Percentiles rank a stretch among this genome's conserved stretches.
Evolutionary conservation across 2,888 invertebrate species (phyloP).

Genomic region (Aproaerema taeniolella): DNA sequence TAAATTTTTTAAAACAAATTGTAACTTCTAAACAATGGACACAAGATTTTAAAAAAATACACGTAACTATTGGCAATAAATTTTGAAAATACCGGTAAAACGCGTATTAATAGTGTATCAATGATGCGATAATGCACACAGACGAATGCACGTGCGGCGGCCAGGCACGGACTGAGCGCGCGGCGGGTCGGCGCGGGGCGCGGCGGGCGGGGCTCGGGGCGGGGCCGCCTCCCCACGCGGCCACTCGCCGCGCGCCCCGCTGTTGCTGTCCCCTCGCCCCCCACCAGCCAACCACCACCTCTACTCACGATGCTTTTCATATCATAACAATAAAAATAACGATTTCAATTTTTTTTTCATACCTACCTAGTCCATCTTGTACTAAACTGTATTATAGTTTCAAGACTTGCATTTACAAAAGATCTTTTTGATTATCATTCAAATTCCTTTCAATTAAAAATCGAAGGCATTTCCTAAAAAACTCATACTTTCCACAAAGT

Average conservation of each 20-base stretch:
- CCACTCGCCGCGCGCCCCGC: constrained; percentile 64
- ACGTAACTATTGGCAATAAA: constrained; percentile 21
- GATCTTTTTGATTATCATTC: no score
- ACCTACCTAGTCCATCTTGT: background rate
- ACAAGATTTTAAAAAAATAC: constrained; percentile 15
- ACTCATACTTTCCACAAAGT: no score
- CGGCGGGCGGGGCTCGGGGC: constrained; percentile 32
- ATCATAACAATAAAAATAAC: constrained; percentile 50
- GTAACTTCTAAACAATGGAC: background rate
- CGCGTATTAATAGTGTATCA: constrained; percentile 27
- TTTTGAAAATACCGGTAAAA: constrained; percentile 23
- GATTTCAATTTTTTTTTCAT: constrained; percentile 22
- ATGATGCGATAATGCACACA: constrained; percentile 13
- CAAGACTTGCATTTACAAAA: no score
- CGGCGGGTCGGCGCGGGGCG: constrained; percentile 43
- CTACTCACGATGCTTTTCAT: constrained; percentile 44
- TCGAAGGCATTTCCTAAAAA: no score
- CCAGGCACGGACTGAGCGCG: constrained; percentile 65
- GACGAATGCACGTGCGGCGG: constrained; percentile 37
- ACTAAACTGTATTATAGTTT: no score
- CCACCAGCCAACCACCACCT: constrained; percentile 26
- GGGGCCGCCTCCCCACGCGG: constrained; percentile 44
- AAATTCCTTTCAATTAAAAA: no score
- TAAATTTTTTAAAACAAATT: constrained; percentile 8
- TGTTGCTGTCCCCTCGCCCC: constrained; percentile 45